Conservation (phyloP, 64 coral and sea anemone species). For the Porites australiensis region DNA sequence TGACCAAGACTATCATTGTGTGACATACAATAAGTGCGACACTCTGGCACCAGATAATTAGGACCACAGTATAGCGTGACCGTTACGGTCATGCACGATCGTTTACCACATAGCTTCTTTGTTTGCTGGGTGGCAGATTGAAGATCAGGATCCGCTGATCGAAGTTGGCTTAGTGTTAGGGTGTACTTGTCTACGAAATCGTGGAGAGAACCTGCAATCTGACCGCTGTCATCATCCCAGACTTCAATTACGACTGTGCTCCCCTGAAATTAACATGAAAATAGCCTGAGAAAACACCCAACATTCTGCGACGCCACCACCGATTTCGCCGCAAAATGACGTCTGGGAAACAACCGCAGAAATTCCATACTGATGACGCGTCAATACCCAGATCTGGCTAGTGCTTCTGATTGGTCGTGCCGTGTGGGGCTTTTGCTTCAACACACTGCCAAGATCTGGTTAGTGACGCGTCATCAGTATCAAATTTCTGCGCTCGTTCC, state of each 20-base stretch:
- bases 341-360: too few species aligned
- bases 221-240: slow-evolving; percentile 65
- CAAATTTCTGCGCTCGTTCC: too few species aligned
- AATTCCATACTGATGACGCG: too few species aligned
- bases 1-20: slow-evolving; percentile 77
- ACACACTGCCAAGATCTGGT: too few species aligned
- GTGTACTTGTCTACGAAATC: slow-evolving; percentile 72
- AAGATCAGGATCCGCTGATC: slow-evolving; percentile 30
- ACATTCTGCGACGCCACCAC: too few species aligned
- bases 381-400: too few species aligned
- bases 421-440: too few species aligned
- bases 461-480: too few species aligned
- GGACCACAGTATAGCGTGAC: slow-evolving; percentile 81
- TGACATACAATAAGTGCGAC: slow-evolving; percentile 65
- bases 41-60: slow-evolving; percentile 80
- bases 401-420: too few species aligned
- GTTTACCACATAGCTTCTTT: slow-evolving; percentile 62
- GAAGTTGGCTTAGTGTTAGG: neutral
- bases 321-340: too few species aligned
- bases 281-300: neutral
- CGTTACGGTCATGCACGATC: slow-evolving; percentile 72
- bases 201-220: slow-evolving; percentile 33
- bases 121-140: neutral
- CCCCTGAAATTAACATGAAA: slow-evolving; percentile 21
- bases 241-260: slow-evolving; percentile 56